A percentile compares a stretch with the other conserved stretches of the same genome.
Evolutionary conservation across 2,113 vertebrate species (phyloP).

Genomic region (Mirounga angustirostris): DNA sequence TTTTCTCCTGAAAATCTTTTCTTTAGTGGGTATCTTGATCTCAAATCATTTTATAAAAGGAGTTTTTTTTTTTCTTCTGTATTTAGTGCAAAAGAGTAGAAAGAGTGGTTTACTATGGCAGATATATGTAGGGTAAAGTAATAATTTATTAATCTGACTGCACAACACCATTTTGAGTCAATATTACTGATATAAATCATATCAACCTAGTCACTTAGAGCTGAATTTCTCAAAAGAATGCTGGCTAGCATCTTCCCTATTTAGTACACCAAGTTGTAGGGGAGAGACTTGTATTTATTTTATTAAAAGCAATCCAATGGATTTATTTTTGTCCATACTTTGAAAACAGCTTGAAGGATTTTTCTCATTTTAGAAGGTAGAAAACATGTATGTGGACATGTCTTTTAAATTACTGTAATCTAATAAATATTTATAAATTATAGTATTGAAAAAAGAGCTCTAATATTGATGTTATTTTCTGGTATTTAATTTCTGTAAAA

Average conservation of each 20-base stretch:
- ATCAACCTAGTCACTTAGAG: background rate
- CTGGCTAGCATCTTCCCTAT: slow-evolving; percentile 70
- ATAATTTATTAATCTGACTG: slow-evolving; percentile 37
- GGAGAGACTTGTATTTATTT: slow-evolving; percentile 74
- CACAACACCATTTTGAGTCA: slow-evolving; percentile 36
- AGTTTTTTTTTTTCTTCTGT: slow-evolving; percentile 26
- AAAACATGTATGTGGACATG: slow-evolving; percentile 52
- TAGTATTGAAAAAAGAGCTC: slow-evolving; percentile 62
- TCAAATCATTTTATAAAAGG: slow-evolving; percentile 45
- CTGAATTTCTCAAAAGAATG: slow-evolving; percentile 57
- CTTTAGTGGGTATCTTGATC: slow-evolving; percentile 42
- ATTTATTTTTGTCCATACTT: slow-evolving; percentile 80
- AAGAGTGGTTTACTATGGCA: slow-evolving; percentile 48
- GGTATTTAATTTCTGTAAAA: slow-evolving; percentile 80
- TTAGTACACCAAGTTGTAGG: slow-evolving; percentile 43
- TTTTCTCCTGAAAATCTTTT: slow-evolving; percentile 1
- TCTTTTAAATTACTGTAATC: slow-evolving; percentile 73
- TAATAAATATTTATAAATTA: slow-evolving; percentile 81
- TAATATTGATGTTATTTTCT: slow-evolving; percentile 64
- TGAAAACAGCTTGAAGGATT: slow-evolving; percentile 72
- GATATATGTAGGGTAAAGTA: slow-evolving; percentile 6
- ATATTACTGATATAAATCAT: background rate
- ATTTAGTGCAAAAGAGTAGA: slow-evolving; percentile 36
- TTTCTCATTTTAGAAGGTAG: slow-evolving; percentile 69
- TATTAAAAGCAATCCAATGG: slow-evolving; percentile 78